Conservation (phyloP, 2,113 vertebrate genomes). For the Alaudala cheleensis region DNA sequence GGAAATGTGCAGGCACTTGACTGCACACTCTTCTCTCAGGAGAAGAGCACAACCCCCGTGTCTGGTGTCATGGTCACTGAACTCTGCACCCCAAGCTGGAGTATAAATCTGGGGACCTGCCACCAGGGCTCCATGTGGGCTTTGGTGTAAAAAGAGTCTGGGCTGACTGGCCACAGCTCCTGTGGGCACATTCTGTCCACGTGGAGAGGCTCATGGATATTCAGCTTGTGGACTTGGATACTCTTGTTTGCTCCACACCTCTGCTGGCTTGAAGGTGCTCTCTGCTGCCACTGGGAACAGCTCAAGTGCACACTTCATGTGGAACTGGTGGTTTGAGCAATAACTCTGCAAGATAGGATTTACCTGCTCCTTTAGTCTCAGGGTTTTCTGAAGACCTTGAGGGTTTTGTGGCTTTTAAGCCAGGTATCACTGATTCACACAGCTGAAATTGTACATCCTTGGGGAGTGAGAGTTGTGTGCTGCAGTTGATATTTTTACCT, state of each 20-base stretch:
- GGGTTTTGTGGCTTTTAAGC: not conserved
- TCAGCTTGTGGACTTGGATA: not conserved
- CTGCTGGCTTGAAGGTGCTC: not conserved
- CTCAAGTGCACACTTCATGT: accelerated
- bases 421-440: accelerated
- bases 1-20: not conserved
- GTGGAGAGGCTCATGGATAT: not conserved
- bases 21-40: not conserved
- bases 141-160: not conserved
- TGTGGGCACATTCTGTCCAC: not conserved
- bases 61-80: not conserved
- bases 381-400: not conserved
- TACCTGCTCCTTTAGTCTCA: not conserved
- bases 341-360: not conserved
- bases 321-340: not conserved
- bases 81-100: not conserved
- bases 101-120: not conserved
- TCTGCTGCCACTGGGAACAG: not conserved
- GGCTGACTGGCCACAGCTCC: not conserved
- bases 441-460: not conserved
- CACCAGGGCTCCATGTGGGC: not conserved
- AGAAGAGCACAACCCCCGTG: accelerated
- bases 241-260: not conserved
- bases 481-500: not conserved
- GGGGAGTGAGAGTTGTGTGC: not conserved